These are phyloP conservation scores for Phyto melanocephala DNA, from an alignment of 2,888 invertebrate genomes.

Conservation along the genomic window DNA sequence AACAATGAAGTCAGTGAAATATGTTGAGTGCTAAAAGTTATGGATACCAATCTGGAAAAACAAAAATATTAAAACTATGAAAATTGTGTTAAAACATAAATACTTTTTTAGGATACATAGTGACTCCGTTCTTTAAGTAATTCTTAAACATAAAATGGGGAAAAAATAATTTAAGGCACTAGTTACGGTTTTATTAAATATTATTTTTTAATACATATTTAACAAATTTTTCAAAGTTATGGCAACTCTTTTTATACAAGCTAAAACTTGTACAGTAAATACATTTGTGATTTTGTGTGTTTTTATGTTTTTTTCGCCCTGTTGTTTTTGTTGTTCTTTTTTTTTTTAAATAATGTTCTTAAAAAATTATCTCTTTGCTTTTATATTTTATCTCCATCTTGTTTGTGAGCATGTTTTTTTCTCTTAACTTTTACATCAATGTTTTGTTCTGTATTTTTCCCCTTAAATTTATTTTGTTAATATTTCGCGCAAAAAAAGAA, in stretches of 20 bases:
- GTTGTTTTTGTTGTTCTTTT: not conserved
- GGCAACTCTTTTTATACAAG: conserved; percentile 39
- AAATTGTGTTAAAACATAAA: too few species aligned
- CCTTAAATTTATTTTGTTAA: conserved; percentile 47
- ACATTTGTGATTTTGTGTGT: not conserved
- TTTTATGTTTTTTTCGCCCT: conserved; percentile 3
- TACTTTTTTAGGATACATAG: too few species aligned
- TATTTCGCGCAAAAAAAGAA: conserved; percentile 50
- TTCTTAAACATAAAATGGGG: too few species aligned
- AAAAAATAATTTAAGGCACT: too few species aligned
- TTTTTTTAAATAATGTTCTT: conserved; percentile 17
- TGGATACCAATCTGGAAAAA: too few species aligned
- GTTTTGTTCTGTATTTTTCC: conserved; percentile 7
- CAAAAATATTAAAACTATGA: too few species aligned
- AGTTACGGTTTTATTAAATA: too few species aligned
- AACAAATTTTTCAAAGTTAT: not conserved
- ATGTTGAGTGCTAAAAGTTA: too few species aligned
- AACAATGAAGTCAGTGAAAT: too few species aligned
- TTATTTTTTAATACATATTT: not conserved
- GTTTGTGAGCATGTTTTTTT: conserved; percentile 8
- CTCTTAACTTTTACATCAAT: not conserved
- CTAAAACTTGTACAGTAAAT: conserved; percentile 33
- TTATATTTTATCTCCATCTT: not conserved
- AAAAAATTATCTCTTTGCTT: not conserved
- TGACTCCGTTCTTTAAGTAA: too few species aligned